Conservation (phyloP, 1,140 invertebrate species). For the Procambarus clarkii region DNA sequence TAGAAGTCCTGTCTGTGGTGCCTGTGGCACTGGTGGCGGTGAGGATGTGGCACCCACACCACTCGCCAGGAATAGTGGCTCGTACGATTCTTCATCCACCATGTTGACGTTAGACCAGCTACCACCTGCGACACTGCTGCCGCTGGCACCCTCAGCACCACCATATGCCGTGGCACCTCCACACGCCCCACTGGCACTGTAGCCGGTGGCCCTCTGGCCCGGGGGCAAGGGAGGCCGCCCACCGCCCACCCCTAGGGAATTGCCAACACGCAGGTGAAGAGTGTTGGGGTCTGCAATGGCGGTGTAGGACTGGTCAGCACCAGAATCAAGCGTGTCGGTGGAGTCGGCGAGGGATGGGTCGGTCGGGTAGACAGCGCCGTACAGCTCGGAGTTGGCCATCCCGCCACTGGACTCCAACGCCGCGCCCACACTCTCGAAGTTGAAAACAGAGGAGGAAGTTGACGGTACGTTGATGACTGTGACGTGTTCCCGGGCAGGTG, state of each 20-base stretch:
- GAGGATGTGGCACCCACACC: constrained; percentile 27
- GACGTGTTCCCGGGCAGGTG: constrained; percentile 61
- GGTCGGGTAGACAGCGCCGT: constrained; percentile 27
- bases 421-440: constrained; percentile 65
- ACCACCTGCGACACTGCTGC: background rate
- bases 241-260: constrained; percentile 58
- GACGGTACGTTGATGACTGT: constrained; percentile 70
- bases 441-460: constrained; percentile 54
- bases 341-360: constrained; percentile 33
- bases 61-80: constrained; percentile 65
- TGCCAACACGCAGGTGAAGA: constrained; percentile 57
- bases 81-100: constrained; percentile 53
- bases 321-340: background rate
- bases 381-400: constrained; percentile 62
- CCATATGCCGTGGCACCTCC: background rate
- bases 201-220: constrained; percentile 26
- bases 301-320: constrained; percentile 9
- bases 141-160: background rate
- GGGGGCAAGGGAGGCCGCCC: constrained; percentile 48
- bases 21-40: constrained; percentile 53
- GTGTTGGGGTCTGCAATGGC: constrained; percentile 35
- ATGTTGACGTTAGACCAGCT: background rate
- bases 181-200: constrained; percentile 9
- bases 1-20: constrained; percentile 69
- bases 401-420: constrained; percentile 68